Evolutionary conservation across 1,140 invertebrate genomes (phyloP), one percentile per base, ranked within the genome.

Genomic region (Gonioctena quinquepunctata): DNA sequence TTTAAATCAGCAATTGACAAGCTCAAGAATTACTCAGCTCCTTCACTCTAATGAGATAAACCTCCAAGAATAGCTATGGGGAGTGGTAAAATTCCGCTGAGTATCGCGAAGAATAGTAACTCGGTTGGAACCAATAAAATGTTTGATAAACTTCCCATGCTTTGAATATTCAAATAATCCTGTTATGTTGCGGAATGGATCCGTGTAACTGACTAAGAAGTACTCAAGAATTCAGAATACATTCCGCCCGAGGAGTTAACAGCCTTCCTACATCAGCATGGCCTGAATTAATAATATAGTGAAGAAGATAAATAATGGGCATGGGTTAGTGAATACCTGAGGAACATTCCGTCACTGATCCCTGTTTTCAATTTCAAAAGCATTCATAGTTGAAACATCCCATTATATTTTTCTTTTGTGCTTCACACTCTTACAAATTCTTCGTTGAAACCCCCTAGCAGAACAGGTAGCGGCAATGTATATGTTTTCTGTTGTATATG

Each of bases 211-310:
- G 13, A 61, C 33, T 60, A 19, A 18, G 21, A 62, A 62, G 13
- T 48, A 16, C 18, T 54, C 18, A 26, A 27, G 33, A 56, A 42
- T 49, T 60, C 62, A 65, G 49, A 23, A 13, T 28, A 66, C 42
- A 66, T 57, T 57, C 49, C 16, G 54, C 62, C 48, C 23, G 50
- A 57, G 52, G 52, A 56, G 18, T 56, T 56, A 56, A 56, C 21
- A 56, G 21, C 52, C 52, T 56, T 56, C 52, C 22, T 56, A 11
- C 52, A 56, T 23, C 52, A 23, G 2, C 5, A 23, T 56, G 52
- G 21, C 52, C 52, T 56, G 52, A 56, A 56, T 56, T 56, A 16
- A 33, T 13, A 42, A 42, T 42, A 42, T 13, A n/a, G 16, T 42
- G 33, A 42, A 42, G 33, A 42, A n/a, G n/a, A n/a, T n/a, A n/a